Conservation (phyloP, 2,888 invertebrate species). For the Salpingus planirostris region DNA sequence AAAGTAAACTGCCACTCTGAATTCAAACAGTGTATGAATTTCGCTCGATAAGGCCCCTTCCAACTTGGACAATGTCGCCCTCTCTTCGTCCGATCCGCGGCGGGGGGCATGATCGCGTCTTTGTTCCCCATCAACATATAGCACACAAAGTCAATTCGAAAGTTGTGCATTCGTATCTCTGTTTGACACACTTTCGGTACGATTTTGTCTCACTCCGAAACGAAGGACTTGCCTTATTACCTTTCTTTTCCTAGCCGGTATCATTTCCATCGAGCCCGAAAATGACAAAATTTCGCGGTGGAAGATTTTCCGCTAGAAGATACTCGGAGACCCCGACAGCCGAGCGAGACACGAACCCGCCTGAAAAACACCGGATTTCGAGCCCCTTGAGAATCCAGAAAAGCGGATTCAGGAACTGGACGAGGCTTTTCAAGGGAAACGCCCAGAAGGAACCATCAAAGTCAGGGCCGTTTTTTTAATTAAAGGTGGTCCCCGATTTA, state of each 20-base stretch:
- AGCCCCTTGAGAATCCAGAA: too few species aligned
- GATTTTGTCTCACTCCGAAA: conserved; percentile 13
- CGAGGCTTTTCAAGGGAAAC: too few species aligned
- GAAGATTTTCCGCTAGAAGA: too few species aligned
- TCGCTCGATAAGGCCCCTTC: conserved; percentile 28
- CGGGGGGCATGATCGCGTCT: conserved; percentile 3
- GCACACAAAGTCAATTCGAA: conserved; percentile 18
- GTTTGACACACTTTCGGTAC: conserved; percentile 10
- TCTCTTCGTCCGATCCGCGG: conserved; percentile 5
- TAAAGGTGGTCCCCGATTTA: too few species aligned
- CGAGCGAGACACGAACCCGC: too few species aligned
- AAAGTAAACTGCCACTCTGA: conserved; percentile 23
- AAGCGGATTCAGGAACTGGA: too few species aligned
- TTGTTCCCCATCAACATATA: conserved; percentile 12
- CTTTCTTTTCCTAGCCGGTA: conserved; percentile 26
- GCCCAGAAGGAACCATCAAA: too few species aligned
- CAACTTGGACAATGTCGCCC: conserved; percentile 5
- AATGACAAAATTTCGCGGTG: too few species aligned
- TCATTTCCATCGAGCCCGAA: too few species aligned
- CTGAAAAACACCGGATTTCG: too few species aligned
- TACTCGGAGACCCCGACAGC: too few species aligned
- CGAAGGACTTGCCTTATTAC: conserved; percentile 20
- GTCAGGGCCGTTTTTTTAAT: too few species aligned
- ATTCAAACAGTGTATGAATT: conserved; percentile 24
- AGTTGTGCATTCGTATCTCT: conserved; percentile 14